phyloP scores from a whole-genome alignment of 2,113 vertebrate species.

The Paracanthobrama guichenoti region DNA sequence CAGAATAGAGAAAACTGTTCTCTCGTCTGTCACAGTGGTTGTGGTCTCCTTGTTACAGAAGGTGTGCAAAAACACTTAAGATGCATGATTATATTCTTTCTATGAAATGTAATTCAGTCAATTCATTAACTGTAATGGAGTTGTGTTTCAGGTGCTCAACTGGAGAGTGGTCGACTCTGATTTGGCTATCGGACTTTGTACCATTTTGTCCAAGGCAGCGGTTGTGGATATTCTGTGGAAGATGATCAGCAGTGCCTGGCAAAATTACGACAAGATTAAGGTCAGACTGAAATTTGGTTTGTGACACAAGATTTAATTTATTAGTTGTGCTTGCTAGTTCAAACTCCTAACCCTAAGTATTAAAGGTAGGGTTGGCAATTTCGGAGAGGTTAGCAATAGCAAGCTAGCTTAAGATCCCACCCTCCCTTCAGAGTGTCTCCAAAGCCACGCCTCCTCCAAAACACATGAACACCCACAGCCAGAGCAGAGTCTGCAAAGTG shows the following conservation, averaged over 20 bases:
- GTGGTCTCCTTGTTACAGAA: constrained; percentile 85
- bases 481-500: too few relatives aligned
- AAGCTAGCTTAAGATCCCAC: too few relatives aligned
- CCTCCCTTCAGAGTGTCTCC: too few relatives aligned
- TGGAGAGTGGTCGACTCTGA: constrained; percentile 86
- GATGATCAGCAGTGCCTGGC: constrained; percentile 86
- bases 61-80: constrained; percentile 69
- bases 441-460: too few relatives aligned
- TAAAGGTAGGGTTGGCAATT: too few relatives aligned
- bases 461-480: too few relatives aligned
- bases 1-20: constrained; percentile 73
- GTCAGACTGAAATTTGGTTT: constrained; percentile 67
- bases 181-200: constrained; percentile 89
- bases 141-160: constrained; percentile 84
- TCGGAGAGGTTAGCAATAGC: too few relatives aligned
- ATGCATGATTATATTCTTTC: constrained; percentile 2
- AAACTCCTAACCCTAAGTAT: background rate
- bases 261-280: constrained; percentile 93
- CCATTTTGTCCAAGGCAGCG: constrained; percentile 80
- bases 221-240: constrained; percentile 90
- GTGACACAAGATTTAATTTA: background rate
- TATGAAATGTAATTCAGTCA: background rate
- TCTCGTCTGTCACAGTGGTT: constrained; percentile 69
- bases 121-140: background rate
- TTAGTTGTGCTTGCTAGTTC: background rate